Base-by-base conservation (phyloP, 2,888 invertebrate genomes). In the Caenorhabditis zanzibari region DNA sequence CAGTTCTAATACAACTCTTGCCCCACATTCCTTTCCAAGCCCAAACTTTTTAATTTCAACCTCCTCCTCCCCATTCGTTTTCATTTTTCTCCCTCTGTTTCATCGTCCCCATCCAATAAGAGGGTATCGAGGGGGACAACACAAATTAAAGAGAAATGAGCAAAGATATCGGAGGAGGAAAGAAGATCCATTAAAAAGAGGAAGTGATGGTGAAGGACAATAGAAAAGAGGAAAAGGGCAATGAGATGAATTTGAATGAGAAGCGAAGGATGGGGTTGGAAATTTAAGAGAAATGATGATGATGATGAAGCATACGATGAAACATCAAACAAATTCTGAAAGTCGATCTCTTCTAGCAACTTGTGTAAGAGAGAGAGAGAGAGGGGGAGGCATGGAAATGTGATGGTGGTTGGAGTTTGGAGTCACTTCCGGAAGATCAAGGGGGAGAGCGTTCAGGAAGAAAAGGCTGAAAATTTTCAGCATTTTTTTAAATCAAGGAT, bases 181-280 rank as follows among this genome's bases (percentile, higher is more conserved):
- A 59, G 56, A 38, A 28, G 58, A 63, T 58, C 58, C 73, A 73
- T 73, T 73, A 52, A 52, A 73, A 73, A 73, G 72, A 58, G 73
- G 73, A 63, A 73, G 61, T 73, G 73, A 73, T 72, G 72, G 22
- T 32, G 32, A 6, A 10, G 59, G 28, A 73, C 61, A 58, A 61
- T 72, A 26, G 52, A 1, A 2, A 47, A 28, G 47, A 49, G 64
- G 47, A 32, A 64, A 66, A 58, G 59, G 52, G 64, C 58, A 76
- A 68, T 59, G 76, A 68, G 68, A 66, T 66, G 68, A 68, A 76
- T 66, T 68, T 58, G 64, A 68, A 76, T 59, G 49, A 63, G 32
- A 26, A 58, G 19, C 14, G 14, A 16, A 47, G 47, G 7, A 38
- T 2, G n/a, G 28, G 47, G 49, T 52, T 52, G 49, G n/a, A 14